Base-by-base conservation (phyloP, 2,113 vertebrate species). In the Tachysurus vachellii region DNA sequence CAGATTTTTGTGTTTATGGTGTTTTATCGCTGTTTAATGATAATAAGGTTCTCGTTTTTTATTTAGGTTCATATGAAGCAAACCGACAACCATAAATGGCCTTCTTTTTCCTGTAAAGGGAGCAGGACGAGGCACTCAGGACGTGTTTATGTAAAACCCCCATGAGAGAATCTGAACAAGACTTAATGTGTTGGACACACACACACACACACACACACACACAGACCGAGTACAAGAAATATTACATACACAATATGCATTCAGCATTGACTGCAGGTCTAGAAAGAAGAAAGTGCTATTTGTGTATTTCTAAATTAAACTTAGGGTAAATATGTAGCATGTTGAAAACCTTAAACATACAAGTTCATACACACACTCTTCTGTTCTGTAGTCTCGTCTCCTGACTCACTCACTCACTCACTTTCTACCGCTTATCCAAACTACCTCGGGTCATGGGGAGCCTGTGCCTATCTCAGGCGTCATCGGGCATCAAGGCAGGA, bases 61-160 rank as follows among this genome's bases (percentile, higher is more conserved):
- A 54, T 68, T 23, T 17, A 61, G 47, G 28, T 86, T 80, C 1
- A n/a, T 56, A 68, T 13, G 17, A 54, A 23, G 44, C 61, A n/a
- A 42, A 80, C 28, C 36, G n/a, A 42, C 4, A 31, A 19, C 85
- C 76, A 86, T 70, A 80, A 80, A 68, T 68, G 85, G 83, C 21
- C 70, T 28, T 5, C 23, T 53, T 66, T 80, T 86, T 86, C 36
- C 16, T 66, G 85, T 56, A 16, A 68, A 44, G 47, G 62, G 36
- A 42, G 70, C 59, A 80, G 85, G 50, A 66, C 61, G 61, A 68
- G 61, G 76, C 50, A 31, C 73, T 66, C 26, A 44, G 54, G 50
- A 80, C 8, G 26, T 86, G 76, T 86, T 86, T 86, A 80, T 68
- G 64, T 86, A 68, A 86, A 85, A 85, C 5, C 83, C 54, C 31